Conservation (phyloP, 1,140 invertebrate genomes). For the Fopius arisanus region DNA sequence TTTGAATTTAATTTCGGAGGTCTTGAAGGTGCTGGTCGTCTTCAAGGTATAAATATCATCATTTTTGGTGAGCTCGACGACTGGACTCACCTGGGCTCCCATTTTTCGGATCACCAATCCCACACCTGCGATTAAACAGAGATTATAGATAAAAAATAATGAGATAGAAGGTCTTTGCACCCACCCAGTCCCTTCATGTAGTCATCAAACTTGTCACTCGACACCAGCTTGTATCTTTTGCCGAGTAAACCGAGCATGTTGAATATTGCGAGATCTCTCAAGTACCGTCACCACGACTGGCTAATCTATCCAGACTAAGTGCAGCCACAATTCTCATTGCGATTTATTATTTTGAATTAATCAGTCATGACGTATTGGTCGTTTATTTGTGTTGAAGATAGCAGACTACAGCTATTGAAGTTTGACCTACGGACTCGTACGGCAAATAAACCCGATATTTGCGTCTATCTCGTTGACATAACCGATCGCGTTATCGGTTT, state of each 20-base stretch:
- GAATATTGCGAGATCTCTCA: not conserved
- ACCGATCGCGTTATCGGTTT: too few species aligned
- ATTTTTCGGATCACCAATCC: conserved; percentile 78
- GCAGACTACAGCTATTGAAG: not conserved
- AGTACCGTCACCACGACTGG: not conserved
- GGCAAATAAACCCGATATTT: not conserved
- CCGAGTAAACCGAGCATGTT: conserved; percentile 56
- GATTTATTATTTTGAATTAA: conserved; percentile 4
- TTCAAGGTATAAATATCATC: conserved; percentile 77
- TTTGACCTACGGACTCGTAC: not conserved
- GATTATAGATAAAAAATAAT: not conserved
- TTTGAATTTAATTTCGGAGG: conserved; percentile 79
- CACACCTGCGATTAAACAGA: conserved; percentile 72
- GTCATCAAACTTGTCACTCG: conserved; percentile 86
- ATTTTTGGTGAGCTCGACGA: conserved; percentile 75
- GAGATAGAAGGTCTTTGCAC: conserved; percentile 45
- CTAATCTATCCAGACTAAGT: not conserved
- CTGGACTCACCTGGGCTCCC: conserved; percentile 76
- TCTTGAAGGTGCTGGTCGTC: conserved; percentile 87
- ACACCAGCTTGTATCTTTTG: conserved; percentile 79
- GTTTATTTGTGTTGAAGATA: not conserved
- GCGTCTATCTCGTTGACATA: not conserved
- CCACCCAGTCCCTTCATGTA: conserved; percentile 86
- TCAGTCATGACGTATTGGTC: not conserved
- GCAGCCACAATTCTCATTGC: not conserved